These are phyloP conservation scores for Micrasema minimum DNA, from an alignment of 1,140 invertebrate genomes.

Conservation along the genomic window DNA sequence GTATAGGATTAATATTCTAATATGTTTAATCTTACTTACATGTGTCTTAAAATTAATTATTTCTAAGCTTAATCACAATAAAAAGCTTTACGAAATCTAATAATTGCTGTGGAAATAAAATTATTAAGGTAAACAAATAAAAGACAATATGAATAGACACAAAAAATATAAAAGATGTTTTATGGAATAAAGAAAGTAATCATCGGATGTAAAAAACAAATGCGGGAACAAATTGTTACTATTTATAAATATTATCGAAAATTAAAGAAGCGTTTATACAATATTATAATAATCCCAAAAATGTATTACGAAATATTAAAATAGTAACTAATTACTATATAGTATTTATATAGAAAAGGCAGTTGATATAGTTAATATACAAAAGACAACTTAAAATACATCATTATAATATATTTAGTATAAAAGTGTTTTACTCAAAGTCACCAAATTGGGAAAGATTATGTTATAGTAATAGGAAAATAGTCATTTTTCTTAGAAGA, in stretches of 20 bases:
- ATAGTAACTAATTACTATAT: conserved; percentile 41
- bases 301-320: background rate
- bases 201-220: no score
- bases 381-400: conserved; percentile 46
- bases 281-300: background rate
- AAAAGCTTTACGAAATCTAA: conserved; percentile 34
- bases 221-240: no score
- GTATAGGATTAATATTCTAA: conserved; percentile 4
- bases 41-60: background rate
- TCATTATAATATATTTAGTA: conserved; percentile 21
- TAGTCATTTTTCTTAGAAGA: conserved; percentile 34
- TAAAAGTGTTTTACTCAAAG: conserved; percentile 34
- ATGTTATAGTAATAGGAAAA: conserved; percentile 32
- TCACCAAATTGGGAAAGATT: conserved; percentile 21
- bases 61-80: conserved; percentile 17
- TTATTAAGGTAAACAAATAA: no score
- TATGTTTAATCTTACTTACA: conserved; percentile 1
- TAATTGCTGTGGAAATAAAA: conserved; percentile 11
- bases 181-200: no score
- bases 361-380: conserved; percentile 52
- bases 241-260: no score
- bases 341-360: conserved; percentile 53
- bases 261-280: no score
- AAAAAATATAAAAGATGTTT: no score
- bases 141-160: no score